Conservation (phyloP, 2,888 invertebrate genomes). For the Meloe dianella region DNA sequence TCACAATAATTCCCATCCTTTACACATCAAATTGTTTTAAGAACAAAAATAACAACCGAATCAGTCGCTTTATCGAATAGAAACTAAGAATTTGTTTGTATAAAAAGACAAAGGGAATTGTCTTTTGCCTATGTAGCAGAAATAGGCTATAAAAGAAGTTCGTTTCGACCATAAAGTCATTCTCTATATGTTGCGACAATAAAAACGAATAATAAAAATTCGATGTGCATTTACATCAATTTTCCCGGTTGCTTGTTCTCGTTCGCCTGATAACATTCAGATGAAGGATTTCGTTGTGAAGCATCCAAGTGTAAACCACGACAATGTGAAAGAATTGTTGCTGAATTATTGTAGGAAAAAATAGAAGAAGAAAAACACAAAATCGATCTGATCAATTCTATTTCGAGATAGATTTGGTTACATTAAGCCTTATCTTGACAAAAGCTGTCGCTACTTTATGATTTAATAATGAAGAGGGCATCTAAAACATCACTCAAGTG, state of each 20-base stretch:
- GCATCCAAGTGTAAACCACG: constrained; percentile 37
- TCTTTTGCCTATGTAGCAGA: constrained; percentile 36
- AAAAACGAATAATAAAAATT: constrained; percentile 59
- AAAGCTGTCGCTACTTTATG: constrained; percentile 44
- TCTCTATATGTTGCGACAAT: constrained; percentile 61
- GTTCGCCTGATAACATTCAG: constrained; percentile 32
- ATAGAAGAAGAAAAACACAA: background rate
- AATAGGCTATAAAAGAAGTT: constrained; percentile 55
- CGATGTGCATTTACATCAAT: constrained; percentile 60
- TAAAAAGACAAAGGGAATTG: constrained; percentile 53
- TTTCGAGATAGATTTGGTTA: background rate
- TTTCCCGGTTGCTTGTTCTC: constrained; percentile 49
- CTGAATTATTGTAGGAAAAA: background rate
- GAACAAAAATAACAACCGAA: too few species aligned
- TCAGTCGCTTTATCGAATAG: constrained; percentile 35
- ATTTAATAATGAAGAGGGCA: constrained; percentile 44
- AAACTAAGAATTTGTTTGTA: constrained; percentile 53
- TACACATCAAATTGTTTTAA: too few species aligned
- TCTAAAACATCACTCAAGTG: constrained; percentile 46
- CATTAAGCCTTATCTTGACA: background rate
- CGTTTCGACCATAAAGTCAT: constrained; percentile 55
- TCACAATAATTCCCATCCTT: too few species aligned
- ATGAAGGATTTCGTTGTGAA: constrained; percentile 45
- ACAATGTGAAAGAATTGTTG: constrained; percentile 38
- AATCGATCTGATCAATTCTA: background rate